A percentile compares a stretch with the other conserved stretches of the same genome.
Evolutionary conservation across 2,113 vertebrate species (phyloP).

Genomic region (Choloepus hoffmanni): DNA sequence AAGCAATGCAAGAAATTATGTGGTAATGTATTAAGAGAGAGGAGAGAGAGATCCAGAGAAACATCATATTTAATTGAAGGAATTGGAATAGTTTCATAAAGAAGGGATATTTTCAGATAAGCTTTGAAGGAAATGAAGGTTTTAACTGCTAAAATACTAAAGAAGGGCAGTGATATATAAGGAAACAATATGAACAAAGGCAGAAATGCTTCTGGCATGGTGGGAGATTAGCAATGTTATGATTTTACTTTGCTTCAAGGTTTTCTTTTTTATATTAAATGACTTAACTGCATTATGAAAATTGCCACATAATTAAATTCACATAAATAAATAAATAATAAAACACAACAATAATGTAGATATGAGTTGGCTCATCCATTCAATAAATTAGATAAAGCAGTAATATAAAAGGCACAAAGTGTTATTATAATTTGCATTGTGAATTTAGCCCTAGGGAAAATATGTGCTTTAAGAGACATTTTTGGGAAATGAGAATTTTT

Average conservation of each 20-base stretch:
- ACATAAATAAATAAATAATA: neutral
- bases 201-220: neutral
- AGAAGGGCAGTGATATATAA: neutral
- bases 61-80: neutral
- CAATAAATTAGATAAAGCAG: neutral
- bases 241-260: neutral
- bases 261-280: neutral
- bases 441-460: constrained; percentile 33
- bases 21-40: neutral
- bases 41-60: neutral
- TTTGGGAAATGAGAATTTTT: constrained; percentile 13
- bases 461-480: neutral
- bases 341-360: neutral
- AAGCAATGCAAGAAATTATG: neutral
- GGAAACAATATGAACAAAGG: neutral
- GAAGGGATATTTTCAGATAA: neutral
- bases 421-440: neutral
- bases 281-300: neutral
- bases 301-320: constrained; percentile 25
- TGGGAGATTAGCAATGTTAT: neutral
- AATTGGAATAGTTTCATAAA: neutral
- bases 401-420: neutral
- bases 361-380: neutral
- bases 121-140: neutral
- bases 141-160: neutral